Conservation (phyloP, 1,140 invertebrate genomes). For the Polypedilum pembai region DNA sequence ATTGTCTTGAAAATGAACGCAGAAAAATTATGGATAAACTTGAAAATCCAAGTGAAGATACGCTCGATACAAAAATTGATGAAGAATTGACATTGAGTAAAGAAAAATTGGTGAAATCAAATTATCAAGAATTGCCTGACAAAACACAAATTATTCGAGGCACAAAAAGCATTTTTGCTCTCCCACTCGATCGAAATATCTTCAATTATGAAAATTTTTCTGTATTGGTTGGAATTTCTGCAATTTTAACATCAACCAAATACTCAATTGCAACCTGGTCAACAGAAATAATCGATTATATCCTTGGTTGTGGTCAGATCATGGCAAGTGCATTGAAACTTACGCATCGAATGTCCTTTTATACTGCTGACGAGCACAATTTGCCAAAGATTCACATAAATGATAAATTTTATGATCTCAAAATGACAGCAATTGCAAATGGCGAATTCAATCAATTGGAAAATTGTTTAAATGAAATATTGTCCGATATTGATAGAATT, state of each 20-base stretch:
- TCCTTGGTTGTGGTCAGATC: background rate
- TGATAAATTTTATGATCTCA: constrained; percentile 6
- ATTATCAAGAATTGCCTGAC: constrained; percentile 9
- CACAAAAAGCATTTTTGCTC: background rate
- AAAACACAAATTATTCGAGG: background rate
- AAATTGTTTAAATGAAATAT: background rate
- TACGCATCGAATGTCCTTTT: background rate
- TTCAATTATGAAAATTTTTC: background rate
- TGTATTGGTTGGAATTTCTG: background rate
- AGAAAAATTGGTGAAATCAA: background rate
- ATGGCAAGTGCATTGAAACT: background rate
- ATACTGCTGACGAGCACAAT: background rate
- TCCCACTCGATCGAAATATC: background rate
- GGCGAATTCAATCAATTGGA: background rate
- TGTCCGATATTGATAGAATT: background rate
- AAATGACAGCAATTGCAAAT: background rate
- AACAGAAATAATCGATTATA: background rate
- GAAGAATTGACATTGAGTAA: background rate
- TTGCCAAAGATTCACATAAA: constrained; percentile 9
- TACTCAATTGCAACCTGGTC: background rate
- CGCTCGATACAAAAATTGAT: background rate
- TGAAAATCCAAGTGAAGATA: background rate
- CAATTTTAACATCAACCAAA: background rate
- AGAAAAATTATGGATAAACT: background rate
- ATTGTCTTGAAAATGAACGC: background rate